phyloP scores from a whole-genome alignment of 2,797 vertebrate species.

The Serranus cabrilla region DNA sequence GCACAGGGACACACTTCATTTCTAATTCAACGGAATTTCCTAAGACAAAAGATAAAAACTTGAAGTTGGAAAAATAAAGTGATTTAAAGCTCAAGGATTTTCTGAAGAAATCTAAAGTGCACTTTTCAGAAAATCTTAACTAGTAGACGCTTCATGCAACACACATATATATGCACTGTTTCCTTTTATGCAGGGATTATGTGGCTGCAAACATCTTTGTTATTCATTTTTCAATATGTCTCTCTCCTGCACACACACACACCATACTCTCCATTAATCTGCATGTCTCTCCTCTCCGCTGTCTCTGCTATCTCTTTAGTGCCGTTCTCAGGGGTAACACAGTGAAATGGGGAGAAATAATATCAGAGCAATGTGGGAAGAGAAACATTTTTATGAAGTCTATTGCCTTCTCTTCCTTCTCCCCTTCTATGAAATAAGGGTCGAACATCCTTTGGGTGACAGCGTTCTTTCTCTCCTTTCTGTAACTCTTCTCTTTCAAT shows the following conservation, averaged over 20 bases:
- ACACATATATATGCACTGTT: conserved; percentile 2
- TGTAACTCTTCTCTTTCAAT: conserved; percentile 8
- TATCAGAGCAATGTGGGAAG: conserved; percentile 22
- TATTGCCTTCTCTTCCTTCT: conserved; percentile 20
- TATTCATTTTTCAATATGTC: conserved; percentile 9
- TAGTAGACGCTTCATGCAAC: neutral
- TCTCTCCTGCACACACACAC: neutral
- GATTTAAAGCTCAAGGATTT: conserved; percentile 15
- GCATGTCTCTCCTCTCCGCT: conserved; percentile 14
- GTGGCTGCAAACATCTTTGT: conserved; percentile 34
- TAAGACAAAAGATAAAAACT: conserved; percentile 19
- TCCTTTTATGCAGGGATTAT: conserved; percentile 17
- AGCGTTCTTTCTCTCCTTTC: conserved; percentile 11
- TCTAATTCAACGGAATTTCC: conserved; percentile 6
- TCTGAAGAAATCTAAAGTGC: neutral
- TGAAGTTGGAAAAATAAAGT: neutral
- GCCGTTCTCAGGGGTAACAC: conserved; percentile 34
- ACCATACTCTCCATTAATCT: conserved; percentile 30
- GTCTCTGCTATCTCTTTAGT: conserved; percentile 24
- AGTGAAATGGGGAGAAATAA: conserved; percentile 48
- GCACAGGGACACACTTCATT: neutral
- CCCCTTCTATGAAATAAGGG: conserved; percentile 32
- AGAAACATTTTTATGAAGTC: conserved; percentile 35
- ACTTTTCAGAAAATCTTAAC: neutral
- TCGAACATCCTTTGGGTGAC: conserved; percentile 20